Evolutionary conservation across 2,797 vertebrate genomes (phyloP).

Genomic region (Pangasius larnaudii): DNA sequence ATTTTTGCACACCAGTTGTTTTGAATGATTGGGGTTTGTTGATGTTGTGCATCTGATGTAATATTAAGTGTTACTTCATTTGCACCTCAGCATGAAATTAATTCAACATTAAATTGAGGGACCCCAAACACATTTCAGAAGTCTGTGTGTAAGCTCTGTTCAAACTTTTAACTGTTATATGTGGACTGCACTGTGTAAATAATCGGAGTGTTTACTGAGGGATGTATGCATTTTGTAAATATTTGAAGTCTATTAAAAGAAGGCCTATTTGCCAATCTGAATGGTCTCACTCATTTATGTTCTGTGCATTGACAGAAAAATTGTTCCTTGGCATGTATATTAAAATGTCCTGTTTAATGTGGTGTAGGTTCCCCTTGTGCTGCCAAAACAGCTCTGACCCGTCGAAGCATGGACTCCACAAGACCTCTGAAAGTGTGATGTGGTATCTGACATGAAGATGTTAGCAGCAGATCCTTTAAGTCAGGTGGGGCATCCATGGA

Average conservation of each 20-base stretch:
- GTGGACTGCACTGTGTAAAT: slow-evolving; percentile 60
- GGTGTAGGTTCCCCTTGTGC: too few species aligned
- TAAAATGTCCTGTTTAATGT: too few species aligned
- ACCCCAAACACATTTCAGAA: slow-evolving; percentile 74
- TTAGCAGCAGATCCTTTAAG: too few species aligned
- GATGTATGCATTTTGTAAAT: slow-evolving; percentile 67
- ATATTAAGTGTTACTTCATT: slow-evolving; percentile 84
- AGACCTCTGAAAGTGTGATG: too few species aligned
- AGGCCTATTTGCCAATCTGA: slow-evolving; percentile 50
- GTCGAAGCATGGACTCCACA: too few species aligned
- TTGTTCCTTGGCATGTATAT: too few species aligned
- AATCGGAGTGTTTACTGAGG: slow-evolving; percentile 3
- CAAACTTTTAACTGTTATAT: slow-evolving; percentile 60
- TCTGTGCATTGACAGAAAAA: background rate
- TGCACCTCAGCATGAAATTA: slow-evolving; percentile 82
- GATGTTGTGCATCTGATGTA: slow-evolving; percentile 74
- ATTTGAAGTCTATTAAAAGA: slow-evolving; percentile 66
- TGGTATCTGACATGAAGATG: too few species aligned
- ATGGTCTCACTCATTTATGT: slow-evolving; percentile 12
- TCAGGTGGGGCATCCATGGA: too few species aligned
- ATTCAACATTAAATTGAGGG: slow-evolving; percentile 71
- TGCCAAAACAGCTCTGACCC: too few species aligned
- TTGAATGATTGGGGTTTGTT: slow-evolving; percentile 66
- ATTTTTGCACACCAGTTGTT: slow-evolving; percentile 84
- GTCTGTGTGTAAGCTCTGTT: slow-evolving; percentile 67